Evolutionary conservation across 2,888 invertebrate genomes (phyloP), one percentile per base, ranked within the genome.

Genomic region (Proisotoma minuta): DNA sequence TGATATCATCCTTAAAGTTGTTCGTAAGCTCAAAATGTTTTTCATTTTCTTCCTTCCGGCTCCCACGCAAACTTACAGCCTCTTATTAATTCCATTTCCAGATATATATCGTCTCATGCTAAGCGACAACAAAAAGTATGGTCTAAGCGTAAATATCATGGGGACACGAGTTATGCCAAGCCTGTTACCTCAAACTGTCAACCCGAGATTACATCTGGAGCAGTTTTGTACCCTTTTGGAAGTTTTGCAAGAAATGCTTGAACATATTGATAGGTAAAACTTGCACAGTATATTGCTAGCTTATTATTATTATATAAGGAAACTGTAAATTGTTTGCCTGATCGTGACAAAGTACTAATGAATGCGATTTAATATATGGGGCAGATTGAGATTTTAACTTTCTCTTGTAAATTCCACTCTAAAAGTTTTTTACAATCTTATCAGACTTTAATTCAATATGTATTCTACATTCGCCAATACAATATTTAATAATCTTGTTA

Each of bases 71-170:
- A 24, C 10, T 20, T 50, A 4, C 20, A 18, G n/a, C 48, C 10
- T 48, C n/a, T 8, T 20, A 12, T 5, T 12, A 18, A 51, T 24
- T 52, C 53, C 22, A 49, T 54, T 51, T 80, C 48, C 82, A 96
- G 96, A 88, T 79, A 91, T 96, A 76, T 96, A 95, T 81, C 87
- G 89, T 76, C 83, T 89, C 76, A 87, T 96, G 87, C 82, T 96
- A 74, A 84, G 86, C 77, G 94, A 96, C 79, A 73, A 65, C 62
- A 89, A 89, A 78, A 90, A 87, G 76, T 95, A 90, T 78, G 94
- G 92, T 43, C 81, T 97, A 72, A 89, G 90, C 2, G 87, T 93
- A 52, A 91, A 88, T 77, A 82, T 94, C 75, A 90, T 97, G 87
- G 96, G 96, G 5, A 92, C 91, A 12, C 87, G 90, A 76, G 91